These are phyloP conservation scores for Halcyon badia DNA, from an alignment of 2,797 vertebrate genomes.

Conservation along the genomic window DNA sequence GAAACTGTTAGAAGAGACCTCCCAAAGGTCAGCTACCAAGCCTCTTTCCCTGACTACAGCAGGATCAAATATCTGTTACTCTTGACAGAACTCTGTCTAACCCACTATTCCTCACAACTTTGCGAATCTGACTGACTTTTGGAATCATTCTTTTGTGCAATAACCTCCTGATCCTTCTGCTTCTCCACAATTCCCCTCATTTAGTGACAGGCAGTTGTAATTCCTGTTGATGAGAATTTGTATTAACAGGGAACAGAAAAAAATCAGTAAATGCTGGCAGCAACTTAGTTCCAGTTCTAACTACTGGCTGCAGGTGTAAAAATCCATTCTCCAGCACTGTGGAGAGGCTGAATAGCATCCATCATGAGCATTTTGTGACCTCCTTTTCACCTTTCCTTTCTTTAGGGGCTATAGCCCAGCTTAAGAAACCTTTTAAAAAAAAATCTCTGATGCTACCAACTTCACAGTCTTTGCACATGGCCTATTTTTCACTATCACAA, in stretches of 20 bases:
- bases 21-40: neutral
- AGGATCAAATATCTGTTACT: neutral
- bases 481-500: neutral
- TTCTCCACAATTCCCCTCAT: neutral
- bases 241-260: neutral
- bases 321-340: neutral
- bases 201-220: neutral
- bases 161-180: neutral
- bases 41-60: neutral
- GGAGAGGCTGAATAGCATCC: neutral
- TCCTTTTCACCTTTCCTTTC: neutral
- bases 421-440: neutral
- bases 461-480: neutral
- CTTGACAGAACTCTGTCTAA: neutral
- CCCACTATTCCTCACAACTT: neutral
- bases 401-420: neutral
- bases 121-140: neutral
- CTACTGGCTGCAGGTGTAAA: neutral
- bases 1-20: neutral
- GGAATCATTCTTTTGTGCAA: neutral
- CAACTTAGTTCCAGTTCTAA: neutral
- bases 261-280: neutral
- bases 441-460: fast-evolving
- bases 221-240: neutral
- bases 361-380: neutral